Evolutionary conservation across 2,113 vertebrate genomes (phyloP).

Genomic region (Dipodomys ordii): DNA sequence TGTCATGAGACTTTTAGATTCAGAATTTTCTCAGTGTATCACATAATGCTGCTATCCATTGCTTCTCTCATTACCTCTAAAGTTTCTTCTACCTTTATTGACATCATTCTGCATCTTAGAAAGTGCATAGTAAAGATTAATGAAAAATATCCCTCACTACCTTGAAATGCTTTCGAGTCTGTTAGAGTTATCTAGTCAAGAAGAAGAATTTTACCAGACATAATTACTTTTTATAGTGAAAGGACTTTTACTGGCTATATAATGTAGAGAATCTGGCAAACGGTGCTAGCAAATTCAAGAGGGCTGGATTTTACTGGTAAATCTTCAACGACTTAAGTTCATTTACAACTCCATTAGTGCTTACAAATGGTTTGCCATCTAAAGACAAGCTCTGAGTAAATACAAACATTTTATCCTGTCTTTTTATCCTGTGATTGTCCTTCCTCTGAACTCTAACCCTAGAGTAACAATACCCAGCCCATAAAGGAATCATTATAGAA

Average conservation of each 20-base stretch:
- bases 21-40: neutral
- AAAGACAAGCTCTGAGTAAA: conserved; percentile 32
- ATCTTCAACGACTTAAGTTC: neutral
- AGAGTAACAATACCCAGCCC: neutral
- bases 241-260: conserved; percentile 10
- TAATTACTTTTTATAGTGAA: neutral
- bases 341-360: neutral
- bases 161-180: conserved; percentile 1
- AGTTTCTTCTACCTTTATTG: neutral
- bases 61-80: neutral
- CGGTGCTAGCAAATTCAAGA: neutral
- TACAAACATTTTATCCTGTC: neutral
- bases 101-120: neutral
- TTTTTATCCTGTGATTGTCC: neutral
- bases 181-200: neutral
- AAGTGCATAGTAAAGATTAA: neutral
- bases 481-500: neutral
- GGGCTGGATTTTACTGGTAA: conserved; percentile 25
- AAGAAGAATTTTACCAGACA: neutral
- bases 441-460: neutral
- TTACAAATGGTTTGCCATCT: neutral
- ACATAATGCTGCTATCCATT: neutral
- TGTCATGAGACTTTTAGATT: neutral
- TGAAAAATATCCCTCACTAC: neutral
- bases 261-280: conserved; percentile 10